Evolutionary conservation across 1,140 invertebrate species (phyloP), one percentile per base, ranked within the genome.

Genomic region (Rhagoletis pomonella): DNA sequence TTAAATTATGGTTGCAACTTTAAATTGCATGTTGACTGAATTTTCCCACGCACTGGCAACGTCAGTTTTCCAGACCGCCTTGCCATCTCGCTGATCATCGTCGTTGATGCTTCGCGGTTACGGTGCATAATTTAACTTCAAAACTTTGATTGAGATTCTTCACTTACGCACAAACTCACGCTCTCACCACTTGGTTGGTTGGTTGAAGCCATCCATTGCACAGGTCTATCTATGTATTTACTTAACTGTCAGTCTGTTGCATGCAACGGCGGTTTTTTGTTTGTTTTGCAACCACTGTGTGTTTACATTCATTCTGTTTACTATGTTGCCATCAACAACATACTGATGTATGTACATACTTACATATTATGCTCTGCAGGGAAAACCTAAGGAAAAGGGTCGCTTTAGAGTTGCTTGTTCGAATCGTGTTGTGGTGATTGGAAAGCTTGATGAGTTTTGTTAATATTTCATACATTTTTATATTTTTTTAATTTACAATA

Each of bases 51-150:
- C 60, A 62, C 60, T 44, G 3, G 14, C 29, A 9, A 44, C 29
- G 42, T 10, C 12, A 19, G 42, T 77, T 50, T 19, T 9, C 73
- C 73, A 10, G n/a, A 81, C 73, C 47, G 17, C 17, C 4, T 19
- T 47, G 17, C 55, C 73, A 81, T 81, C 73, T 10, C 9, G 5
- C 50, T 81, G 17, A 29, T 62, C 60, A 14, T 62, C 60, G 17
- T 7, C 60, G 60, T n/a, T 81, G 73, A 81, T 81, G 73, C 44
- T 81, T 19, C 47, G 73, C 73, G 73, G 73, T 81, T 58, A 47
- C 47, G 73, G 73, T 81, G 73, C 73, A 81, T 81, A 81, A 81
- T 81, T 81, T 81, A 81, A 81, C 73, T 81, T 55, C 73, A 81
- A 81, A 29, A 81, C 73, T 81, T 81, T 81, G 73, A 81, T 81